These are phyloP conservation scores for Lepidothrix coronata DNA, from an alignment of 2,113 vertebrate species.

Conservation along the genomic window DNA sequence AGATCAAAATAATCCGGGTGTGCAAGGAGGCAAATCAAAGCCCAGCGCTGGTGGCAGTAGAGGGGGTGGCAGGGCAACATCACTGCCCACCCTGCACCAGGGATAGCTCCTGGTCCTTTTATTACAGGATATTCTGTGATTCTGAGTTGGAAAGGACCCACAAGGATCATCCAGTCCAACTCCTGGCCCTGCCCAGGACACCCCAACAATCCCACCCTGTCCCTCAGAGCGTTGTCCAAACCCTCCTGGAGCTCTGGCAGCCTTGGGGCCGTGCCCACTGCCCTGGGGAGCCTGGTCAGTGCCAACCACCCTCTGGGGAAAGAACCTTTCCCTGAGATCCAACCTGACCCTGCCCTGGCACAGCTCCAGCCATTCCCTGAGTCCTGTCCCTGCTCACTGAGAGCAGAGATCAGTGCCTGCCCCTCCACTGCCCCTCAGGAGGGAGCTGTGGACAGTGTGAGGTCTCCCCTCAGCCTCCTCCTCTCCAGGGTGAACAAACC, in stretches of 20 bases:
- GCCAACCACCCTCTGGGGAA: neutral
- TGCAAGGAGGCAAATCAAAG: neutral
- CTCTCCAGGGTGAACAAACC: neutral
- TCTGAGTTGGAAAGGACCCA: neutral
- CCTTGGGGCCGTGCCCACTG: neutral
- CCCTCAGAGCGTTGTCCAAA: neutral
- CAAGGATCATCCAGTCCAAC: neutral
- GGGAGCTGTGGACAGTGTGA: neutral
- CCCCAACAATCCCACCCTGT: neutral
- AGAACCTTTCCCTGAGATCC: neutral
- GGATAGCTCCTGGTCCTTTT: neutral
- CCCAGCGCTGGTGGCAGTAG: neutral
- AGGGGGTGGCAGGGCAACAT: neutral
- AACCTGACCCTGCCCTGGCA: neutral
- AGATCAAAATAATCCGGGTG: neutral
- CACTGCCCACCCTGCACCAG: neutral
- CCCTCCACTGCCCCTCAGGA: neutral
- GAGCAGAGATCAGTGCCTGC: neutral
- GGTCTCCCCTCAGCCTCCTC: neutral
- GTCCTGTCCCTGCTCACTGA: neutral
- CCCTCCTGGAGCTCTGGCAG: neutral
- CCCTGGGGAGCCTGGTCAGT: neutral
- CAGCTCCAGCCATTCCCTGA: neutral
- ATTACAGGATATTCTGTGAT: neutral
- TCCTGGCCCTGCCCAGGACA: neutral